phyloP scores from a whole-genome alignment of 1,140 invertebrate species.

The Sarcophaga bullata region DNA sequence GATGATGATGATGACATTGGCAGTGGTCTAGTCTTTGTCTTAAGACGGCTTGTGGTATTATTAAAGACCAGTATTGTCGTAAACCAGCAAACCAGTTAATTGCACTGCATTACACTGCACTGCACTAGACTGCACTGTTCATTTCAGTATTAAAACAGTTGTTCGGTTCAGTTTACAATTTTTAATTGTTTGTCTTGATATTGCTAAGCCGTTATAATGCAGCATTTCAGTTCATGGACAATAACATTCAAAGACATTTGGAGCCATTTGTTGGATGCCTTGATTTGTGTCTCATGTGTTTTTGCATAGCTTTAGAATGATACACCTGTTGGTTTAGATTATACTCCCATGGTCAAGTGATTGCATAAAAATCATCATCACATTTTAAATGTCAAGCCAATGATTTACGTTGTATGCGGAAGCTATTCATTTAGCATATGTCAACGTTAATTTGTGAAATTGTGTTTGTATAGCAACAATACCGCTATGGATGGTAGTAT shows the following conservation, averaged over 20 bases:
- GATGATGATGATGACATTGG: constrained; percentile 35
- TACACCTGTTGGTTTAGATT: not conserved
- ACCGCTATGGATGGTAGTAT: not conserved
- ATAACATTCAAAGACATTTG: not conserved
- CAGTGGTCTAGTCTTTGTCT: constrained; percentile 14
- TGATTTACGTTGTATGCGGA: not conserved
- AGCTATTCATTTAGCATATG: not conserved
- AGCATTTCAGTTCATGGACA: not conserved
- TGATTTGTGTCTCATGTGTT: constrained; percentile 16
- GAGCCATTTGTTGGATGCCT: constrained; percentile 4
- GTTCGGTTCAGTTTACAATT: not conserved
- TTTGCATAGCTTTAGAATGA: not conserved
- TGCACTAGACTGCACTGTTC: not conserved
- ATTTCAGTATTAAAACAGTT: not conserved
- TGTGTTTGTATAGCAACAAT: not conserved
- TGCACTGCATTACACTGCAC: not conserved
- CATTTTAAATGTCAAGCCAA: not conserved
- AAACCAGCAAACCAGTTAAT: not conserved
- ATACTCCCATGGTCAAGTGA: not conserved
- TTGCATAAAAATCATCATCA: not conserved
- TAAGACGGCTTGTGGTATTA: not conserved
- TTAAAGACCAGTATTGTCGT: not conserved
- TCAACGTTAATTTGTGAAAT: not conserved
- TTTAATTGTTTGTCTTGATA: constrained; percentile 3
- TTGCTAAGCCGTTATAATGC: not conserved